Evolutionary conservation across 2,888 invertebrate species (phyloP), one percentile per base, ranked within the genome.

Genomic region (Eurois occulta): DNA sequence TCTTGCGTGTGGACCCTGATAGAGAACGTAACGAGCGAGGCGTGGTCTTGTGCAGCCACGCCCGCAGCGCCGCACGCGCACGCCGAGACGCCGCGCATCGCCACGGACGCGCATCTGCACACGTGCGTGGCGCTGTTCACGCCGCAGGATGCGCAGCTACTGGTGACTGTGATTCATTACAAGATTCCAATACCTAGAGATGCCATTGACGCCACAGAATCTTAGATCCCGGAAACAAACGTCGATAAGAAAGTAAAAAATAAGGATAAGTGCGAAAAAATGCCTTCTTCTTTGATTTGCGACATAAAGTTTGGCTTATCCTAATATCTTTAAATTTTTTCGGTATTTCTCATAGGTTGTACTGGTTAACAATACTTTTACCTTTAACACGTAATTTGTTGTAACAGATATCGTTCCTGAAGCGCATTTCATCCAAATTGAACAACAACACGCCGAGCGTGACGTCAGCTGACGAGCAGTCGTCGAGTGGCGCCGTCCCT

Each of bases 1-100:
- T 98, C 98, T 90, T 98, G 98, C 87, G 97, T 99, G 86, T 98
- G 98, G 83, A 97, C 98, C 77, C 97, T 99, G 73, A 96, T 99
- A 87, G 99, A 99, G 91, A 95, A 97, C 43, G 97, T 99, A 78
- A 87, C 94, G 80, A 91, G 95, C 46, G 97, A 96, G 60, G 94
- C 95, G 76, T 93, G 90, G 78, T 90, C 91, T 70, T 93, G 93
- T 35, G 92, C 93, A n/a, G 91, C 93, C 66, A 86, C 93, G 10
- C 83, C 90, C 60, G 87, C 92, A 67, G 84, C 89, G 46, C 89
- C 91, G n/a, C 86, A 75, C 64, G 84, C 91, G 75, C 93, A 76
- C 68, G 38, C 91, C 13, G 91, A 87, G 86, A 86, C 91, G 64
- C 93, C 95, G 77, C 90, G 86, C 48, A 69, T 95, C 35, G 93